phyloP scores from a whole-genome alignment of 2,113 vertebrate species.

The Salminus brasiliensis region DNA sequence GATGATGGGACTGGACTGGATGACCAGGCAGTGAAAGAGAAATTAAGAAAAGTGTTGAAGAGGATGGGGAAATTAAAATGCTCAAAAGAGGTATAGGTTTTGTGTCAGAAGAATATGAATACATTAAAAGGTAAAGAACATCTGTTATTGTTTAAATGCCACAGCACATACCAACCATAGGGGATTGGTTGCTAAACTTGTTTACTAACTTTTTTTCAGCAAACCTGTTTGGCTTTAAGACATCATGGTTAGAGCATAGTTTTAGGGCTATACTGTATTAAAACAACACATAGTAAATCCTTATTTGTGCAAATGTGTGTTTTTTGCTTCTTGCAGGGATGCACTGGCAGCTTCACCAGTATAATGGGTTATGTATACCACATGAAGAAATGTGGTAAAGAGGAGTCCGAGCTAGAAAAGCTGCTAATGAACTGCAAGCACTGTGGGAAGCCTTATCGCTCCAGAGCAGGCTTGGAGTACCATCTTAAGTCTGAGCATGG shows the following conservation, averaged over 20 bases:
- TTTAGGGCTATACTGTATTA: too few species aligned
- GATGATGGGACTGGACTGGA: constrained; percentile 81
- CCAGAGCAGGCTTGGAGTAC: constrained; percentile 91
- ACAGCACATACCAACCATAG: too few species aligned
- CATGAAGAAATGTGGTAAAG: constrained; percentile 91
- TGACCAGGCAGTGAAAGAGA: constrained; percentile 83
- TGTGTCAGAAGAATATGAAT: not conserved
- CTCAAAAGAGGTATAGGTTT: constrained; percentile 81
- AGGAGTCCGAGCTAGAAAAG: constrained; percentile 88
- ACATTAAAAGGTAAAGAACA: not conserved
- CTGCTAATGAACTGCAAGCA: constrained; percentile 88
- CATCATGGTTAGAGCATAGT: too few species aligned
- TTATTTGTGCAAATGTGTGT: not conserved
- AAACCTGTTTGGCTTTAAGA: too few species aligned
- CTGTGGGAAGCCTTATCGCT: constrained; percentile 89
- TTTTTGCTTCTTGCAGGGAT: constrained; percentile 76
- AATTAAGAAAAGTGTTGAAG: constrained; percentile 89
- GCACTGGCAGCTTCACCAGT: constrained; percentile 89
- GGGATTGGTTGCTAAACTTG: too few species aligned
- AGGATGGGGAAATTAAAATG: constrained; percentile 90
- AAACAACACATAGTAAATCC: too few species aligned
- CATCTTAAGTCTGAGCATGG: constrained; percentile 90
- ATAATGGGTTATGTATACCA: constrained; percentile 96
- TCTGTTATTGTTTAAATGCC: too few species aligned
- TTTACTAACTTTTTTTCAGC: too few species aligned